These are phyloP conservation scores for Crenichthys baileyi DNA, from an alignment of 2,797 vertebrate genomes.

Conservation along the genomic window DNA sequence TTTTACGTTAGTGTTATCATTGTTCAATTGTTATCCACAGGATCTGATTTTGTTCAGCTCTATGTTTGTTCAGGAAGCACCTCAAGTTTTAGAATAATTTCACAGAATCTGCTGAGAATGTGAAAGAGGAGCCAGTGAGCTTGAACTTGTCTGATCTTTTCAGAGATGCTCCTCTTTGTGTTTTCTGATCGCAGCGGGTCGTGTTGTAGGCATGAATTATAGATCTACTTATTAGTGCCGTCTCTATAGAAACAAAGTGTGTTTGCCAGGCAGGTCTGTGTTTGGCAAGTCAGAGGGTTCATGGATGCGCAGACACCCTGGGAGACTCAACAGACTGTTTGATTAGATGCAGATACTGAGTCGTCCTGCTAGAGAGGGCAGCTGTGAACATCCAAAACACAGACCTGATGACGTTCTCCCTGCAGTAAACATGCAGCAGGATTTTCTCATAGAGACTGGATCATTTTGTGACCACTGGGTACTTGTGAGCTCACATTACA, in stretches of 20 bases:
- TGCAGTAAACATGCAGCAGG: background rate
- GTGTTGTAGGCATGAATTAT: slow-evolving; percentile 62
- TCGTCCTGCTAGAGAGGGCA: slow-evolving; percentile 1
- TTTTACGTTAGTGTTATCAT: background rate
- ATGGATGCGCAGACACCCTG: slow-evolving; percentile 31
- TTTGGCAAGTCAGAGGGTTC: slow-evolving; percentile 32
- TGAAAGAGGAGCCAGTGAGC: slow-evolving; percentile 34
- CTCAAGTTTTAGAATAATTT: background rate
- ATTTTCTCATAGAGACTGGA: background rate
- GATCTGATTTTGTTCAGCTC: slow-evolving; percentile 10
- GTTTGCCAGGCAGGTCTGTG: slow-evolving; percentile 54
- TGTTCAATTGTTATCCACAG: background rate
- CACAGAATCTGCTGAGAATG: slow-evolving; percentile 31
- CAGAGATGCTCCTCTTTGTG: slow-evolving; percentile 53
- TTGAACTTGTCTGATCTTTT: slow-evolving; percentile 36
- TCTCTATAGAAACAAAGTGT: slow-evolving; percentile 74
- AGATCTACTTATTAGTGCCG: slow-evolving; percentile 63
- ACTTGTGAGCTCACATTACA: background rate
- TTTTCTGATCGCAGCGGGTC: slow-evolving; percentile 36
- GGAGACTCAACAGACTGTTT: slow-evolving; percentile 23
- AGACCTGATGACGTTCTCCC: background rate
- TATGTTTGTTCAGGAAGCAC: slow-evolving; percentile 10
- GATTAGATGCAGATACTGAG: slow-evolving; percentile 25
- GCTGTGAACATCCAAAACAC: slow-evolving; percentile 1
- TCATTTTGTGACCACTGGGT: background rate